Evolutionary conservation across 2,888 invertebrate genomes (phyloP).

Genomic region (Platycheirus albimanus): DNA sequence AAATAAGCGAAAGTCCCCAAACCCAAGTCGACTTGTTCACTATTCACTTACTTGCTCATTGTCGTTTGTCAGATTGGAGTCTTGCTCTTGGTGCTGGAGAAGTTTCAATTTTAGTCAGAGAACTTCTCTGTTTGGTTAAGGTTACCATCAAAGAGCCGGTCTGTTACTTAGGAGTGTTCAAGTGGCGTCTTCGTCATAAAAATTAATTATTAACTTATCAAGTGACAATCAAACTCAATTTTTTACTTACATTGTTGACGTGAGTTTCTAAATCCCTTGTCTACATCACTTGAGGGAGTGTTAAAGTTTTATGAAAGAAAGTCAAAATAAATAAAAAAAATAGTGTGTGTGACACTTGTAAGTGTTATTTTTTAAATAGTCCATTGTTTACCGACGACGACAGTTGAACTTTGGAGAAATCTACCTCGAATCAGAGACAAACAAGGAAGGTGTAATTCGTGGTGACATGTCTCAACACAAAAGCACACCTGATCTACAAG

Average conservation of each 20-base stretch:
- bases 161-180: background rate
- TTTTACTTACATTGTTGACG: background rate
- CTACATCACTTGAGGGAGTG: constrained; percentile 20
- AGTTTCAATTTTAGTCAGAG: constrained; percentile 52
- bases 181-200: constrained; percentile 9
- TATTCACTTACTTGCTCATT: constrained; percentile 12
- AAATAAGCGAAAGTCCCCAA: constrained; percentile 49
- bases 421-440: constrained; percentile 10
- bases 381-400: constrained; percentile 19
- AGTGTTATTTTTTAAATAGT: no score
- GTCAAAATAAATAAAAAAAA: background rate
- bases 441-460: constrained; percentile 18
- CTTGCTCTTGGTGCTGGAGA: constrained; percentile 5
- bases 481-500: constrained; percentile 79
- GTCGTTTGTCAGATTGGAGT: constrained; percentile 2
- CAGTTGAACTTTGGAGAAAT: constrained; percentile 38
- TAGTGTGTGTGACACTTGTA: no score
- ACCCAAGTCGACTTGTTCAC: constrained; percentile 8
- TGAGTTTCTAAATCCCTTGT: background rate
- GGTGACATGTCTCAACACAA: constrained; percentile 49
- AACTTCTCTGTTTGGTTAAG: constrained; percentile 45
- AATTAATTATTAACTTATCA: constrained; percentile 1
- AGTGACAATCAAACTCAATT: constrained; percentile 1
- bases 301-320: constrained; percentile 15
- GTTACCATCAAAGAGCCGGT: constrained; percentile 3